Conservation (phyloP, 2,888 invertebrate genomes). For the Sabellastarte sp. region DNA sequence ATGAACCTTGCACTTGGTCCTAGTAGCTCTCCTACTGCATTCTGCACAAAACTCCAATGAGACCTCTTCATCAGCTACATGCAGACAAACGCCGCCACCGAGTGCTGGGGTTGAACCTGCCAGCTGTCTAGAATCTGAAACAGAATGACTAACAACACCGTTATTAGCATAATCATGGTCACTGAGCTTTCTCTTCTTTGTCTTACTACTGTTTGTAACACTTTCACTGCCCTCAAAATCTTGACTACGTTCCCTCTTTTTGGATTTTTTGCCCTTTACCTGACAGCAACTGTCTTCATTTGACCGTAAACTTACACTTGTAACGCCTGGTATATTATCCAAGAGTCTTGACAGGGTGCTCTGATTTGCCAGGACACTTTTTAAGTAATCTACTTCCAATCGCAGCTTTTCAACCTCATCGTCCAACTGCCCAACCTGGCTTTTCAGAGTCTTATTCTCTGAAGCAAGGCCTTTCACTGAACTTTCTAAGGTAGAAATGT, state of each 20-base stretch:
- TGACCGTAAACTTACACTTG: neutral
- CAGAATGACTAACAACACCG: too few species aligned
- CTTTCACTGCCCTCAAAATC: neutral
- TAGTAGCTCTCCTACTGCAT: neutral
- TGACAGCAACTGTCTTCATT: neutral
- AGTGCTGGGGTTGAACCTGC: neutral
- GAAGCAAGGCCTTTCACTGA: neutral
- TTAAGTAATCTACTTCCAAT: conserved; percentile 1
- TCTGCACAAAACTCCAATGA: neutral
- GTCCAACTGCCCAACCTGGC: neutral
- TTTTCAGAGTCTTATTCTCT: neutral
- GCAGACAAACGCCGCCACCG: neutral
- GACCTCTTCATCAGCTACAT: neutral
- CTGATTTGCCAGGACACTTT: conserved; percentile 5
- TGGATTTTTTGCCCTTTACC: neutral
- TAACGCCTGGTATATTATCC: neutral
- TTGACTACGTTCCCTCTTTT: neutral
- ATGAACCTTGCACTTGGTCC: too few species aligned
- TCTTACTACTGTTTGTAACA: neutral
- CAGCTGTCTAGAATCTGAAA: neutral
- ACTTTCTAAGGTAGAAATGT: neutral
- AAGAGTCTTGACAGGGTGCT: conserved; percentile 3
- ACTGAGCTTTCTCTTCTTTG: neutral
- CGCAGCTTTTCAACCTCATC: neutral
- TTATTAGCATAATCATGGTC: conserved; percentile 1